These are phyloP conservation scores for Macrobrachium rosenbergii DNA, from an alignment of 1,140 invertebrate species.

Conservation along the genomic window DNA sequence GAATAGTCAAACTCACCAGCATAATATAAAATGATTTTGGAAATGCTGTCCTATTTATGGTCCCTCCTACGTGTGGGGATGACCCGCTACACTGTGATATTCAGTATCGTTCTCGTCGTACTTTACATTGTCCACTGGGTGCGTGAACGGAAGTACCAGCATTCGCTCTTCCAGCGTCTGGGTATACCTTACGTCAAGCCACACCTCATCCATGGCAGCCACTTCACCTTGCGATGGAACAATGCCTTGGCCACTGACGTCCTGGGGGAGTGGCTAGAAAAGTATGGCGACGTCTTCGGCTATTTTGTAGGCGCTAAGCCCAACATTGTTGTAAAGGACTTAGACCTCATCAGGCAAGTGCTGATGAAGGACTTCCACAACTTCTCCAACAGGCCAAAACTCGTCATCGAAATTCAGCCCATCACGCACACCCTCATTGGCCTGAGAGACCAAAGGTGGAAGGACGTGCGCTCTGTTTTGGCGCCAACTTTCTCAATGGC, in stretches of 20 bases:
- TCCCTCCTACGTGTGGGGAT: too few relatives aligned
- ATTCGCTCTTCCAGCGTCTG: conserved; percentile 53
- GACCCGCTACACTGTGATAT: too few relatives aligned
- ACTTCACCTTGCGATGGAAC: conserved; percentile 53
- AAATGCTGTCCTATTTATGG: too few relatives aligned
- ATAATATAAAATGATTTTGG: too few relatives aligned
- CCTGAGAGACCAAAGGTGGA: conserved; percentile 71
- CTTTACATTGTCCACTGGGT: conserved; percentile 11
- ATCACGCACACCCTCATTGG: conserved; percentile 68
- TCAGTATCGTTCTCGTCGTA: too few relatives aligned
- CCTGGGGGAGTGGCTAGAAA: conserved; percentile 68
- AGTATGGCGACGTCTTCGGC: conserved; percentile 70
- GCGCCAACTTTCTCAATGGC: conserved; percentile 73
- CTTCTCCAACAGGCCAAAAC: conserved; percentile 69
- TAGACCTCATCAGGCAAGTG: conserved; percentile 69
- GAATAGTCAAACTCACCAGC: too few relatives aligned
- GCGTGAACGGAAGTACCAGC: conserved; percentile 1
- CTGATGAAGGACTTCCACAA: conserved; percentile 69
- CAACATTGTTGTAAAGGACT: conserved; percentile 68
- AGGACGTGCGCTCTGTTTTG: conserved; percentile 72
- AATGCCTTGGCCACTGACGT: conserved; percentile 58
- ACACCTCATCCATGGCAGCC: conserved; percentile 69
- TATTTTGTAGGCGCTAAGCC: conserved; percentile 69
- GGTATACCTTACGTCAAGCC: conserved; percentile 70
- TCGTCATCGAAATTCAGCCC: conserved; percentile 68